A percentile compares a stretch with the other conserved stretches of the same genome.
These are phyloP conservation scores for Alviniconcha strummeri DNA, from an alignment of 2,888 invertebrate species.

Conservation along the genomic window DNA sequence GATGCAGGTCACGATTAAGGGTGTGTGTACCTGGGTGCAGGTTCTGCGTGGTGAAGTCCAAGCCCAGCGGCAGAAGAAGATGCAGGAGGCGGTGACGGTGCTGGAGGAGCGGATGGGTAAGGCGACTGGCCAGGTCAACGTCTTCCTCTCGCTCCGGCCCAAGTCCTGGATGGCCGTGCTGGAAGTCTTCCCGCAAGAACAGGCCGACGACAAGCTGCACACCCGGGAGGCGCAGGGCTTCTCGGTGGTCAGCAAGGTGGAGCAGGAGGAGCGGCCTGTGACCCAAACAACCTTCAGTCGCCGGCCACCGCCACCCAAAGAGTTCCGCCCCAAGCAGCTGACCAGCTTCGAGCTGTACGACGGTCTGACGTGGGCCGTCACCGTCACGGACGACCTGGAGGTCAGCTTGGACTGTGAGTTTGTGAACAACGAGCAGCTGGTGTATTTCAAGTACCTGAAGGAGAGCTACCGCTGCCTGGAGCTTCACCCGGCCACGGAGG, in stretches of 20 bases:
- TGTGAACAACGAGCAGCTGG: slow-evolving; percentile 46
- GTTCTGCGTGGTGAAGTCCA: slow-evolving; percentile 66
- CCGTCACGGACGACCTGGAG: slow-evolving; percentile 54
- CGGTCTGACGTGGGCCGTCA: slow-evolving; percentile 59
- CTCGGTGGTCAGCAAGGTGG: slow-evolving; percentile 25
- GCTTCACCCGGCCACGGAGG: slow-evolving; percentile 62
- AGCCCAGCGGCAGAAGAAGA: slow-evolving; percentile 60
- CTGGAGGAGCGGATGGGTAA: slow-evolving; percentile 54
- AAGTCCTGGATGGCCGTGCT: slow-evolving; percentile 68
- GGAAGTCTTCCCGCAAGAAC: slow-evolving; percentile 56
- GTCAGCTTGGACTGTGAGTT: slow-evolving; percentile 54
- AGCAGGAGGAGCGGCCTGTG: background rate
- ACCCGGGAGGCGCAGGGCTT: slow-evolving; percentile 54
- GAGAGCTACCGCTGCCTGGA: slow-evolving; percentile 65
- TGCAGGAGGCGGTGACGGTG: slow-evolving; percentile 57
- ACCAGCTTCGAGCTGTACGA: slow-evolving; percentile 56
- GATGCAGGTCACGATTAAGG: too few species aligned
- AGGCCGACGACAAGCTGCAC: slow-evolving; percentile 50
- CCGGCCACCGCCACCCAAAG: background rate
- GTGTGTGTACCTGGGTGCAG: slow-evolving; percentile 43
- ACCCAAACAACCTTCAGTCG: background rate
- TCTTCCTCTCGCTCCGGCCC: slow-evolving; percentile 65
- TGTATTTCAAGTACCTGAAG: slow-evolving; percentile 54
- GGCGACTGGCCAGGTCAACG: slow-evolving; percentile 63
- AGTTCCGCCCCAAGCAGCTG: background rate